Evolutionary conservation across 2,113 vertebrate species (phyloP).

Genomic region (Lampris megalopsis): DNA sequence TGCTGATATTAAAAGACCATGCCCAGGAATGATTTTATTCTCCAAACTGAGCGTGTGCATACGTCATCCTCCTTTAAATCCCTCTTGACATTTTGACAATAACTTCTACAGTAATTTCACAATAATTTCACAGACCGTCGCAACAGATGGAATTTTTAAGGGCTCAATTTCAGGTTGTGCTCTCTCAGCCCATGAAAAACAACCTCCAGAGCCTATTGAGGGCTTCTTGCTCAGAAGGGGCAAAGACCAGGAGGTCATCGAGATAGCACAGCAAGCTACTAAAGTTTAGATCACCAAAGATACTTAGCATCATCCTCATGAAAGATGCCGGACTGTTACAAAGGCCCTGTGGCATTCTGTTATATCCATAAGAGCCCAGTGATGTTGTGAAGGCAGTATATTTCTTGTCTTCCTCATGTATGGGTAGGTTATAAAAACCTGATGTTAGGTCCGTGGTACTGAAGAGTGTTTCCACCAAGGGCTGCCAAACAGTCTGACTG

Average conservation of each 20-base stretch:
- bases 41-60: constrained; percentile 26
- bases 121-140: constrained; percentile 19
- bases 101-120: neutral
- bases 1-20: constrained; percentile 49
- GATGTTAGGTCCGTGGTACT: constrained; percentile 30
- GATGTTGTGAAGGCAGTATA: constrained; percentile 26
- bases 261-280: constrained; percentile 34
- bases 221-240: neutral
- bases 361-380: constrained; percentile 19
- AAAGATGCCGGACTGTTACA: constrained; percentile 29
- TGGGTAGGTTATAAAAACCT: constrained; percentile 30
- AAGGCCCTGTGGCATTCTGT: neutral
- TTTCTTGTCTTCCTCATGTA: constrained; percentile 23
- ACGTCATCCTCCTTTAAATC: constrained; percentile 33
- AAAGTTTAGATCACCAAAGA: constrained; percentile 42
- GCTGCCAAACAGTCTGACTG: too few relatives aligned
- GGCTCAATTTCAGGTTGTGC: constrained; percentile 22
- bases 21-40: constrained; percentile 39
- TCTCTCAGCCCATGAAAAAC: constrained; percentile 8
- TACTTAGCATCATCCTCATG: constrained; percentile 31
- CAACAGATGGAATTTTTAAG: constrained; percentile 29
- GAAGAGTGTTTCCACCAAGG: constrained; percentile 14
- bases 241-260: constrained; percentile 37
- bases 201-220: neutral
- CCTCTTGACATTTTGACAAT: neutral